Evolutionary conservation across 2,888 invertebrate genomes (phyloP).

Genomic region (Habroteleia sp.): DNA sequence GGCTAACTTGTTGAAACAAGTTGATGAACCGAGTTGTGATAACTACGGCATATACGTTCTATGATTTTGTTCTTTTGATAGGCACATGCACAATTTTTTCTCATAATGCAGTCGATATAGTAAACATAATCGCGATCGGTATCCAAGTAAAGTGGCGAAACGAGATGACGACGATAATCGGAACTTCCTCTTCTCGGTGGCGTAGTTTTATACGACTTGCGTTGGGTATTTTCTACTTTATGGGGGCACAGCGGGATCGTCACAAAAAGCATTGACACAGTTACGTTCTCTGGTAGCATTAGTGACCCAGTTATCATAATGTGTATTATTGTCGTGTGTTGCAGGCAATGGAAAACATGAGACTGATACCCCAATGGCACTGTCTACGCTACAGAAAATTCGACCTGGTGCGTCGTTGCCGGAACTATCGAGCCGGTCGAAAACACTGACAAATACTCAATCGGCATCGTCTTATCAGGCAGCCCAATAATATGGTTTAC

Average conservation of each 20-base stretch:
- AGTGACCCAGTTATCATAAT: slow-evolving; percentile 55
- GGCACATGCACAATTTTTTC: slow-evolving; percentile 43
- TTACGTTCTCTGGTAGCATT: slow-evolving; percentile 44
- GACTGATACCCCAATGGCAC: slow-evolving; percentile 92
- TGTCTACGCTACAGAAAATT: slow-evolving; percentile 91
- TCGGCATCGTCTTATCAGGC: slow-evolving; percentile 35
- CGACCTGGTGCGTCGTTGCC: slow-evolving; percentile 89
- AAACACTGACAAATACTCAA: slow-evolving; percentile 81
- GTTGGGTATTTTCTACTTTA: slow-evolving; percentile 28
- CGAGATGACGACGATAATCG: slow-evolving; percentile 23
- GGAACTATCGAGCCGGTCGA: slow-evolving; percentile 86
- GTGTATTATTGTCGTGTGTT: slow-evolving; percentile 56
- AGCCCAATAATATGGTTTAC: slow-evolving; percentile 60
- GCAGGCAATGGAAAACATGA: slow-evolving; percentile 88
- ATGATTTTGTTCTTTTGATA: slow-evolving; percentile 20
- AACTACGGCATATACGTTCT: slow-evolving; percentile 2
- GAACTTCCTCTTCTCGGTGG: slow-evolving; percentile 12
- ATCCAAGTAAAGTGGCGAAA: slow-evolving; percentile 2
- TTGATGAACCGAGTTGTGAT: slow-evolving; percentile 44
- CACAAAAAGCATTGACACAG: slow-evolving; percentile 55
- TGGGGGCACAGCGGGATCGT: slow-evolving; percentile 1
- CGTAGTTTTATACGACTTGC: slow-evolving; percentile 2
- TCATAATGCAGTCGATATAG: slow-evolving; percentile 31
- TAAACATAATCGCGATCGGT: slow-evolving; percentile 45
- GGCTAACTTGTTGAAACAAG: slow-evolving; percentile 44